phyloP scores from a whole-genome alignment of 2,888 invertebrate genomes.

The Parascotia fuliginaria region DNA sequence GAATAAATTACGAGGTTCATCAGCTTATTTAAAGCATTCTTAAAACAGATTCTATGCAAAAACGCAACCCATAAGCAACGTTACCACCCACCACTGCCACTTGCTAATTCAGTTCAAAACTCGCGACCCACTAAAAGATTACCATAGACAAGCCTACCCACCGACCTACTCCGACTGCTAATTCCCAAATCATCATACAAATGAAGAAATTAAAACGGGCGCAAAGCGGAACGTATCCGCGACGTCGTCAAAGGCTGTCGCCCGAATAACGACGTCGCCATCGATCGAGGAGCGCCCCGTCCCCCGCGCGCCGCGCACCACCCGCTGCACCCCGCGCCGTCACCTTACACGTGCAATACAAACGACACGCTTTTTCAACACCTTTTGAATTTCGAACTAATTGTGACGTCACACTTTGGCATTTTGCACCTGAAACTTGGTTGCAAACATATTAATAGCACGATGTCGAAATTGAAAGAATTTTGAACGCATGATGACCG shows the following conservation, averaged over 20 bases:
- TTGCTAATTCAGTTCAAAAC: constrained; percentile 7
- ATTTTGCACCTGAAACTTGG: neutral
- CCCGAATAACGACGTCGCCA: constrained; percentile 85
- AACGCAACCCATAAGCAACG: neutral
- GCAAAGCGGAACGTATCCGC: constrained; percentile 58
- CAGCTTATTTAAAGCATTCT: neutral
- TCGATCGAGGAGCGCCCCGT: constrained; percentile 73
- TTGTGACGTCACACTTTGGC: constrained; percentile 32
- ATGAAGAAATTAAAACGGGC: constrained; percentile 43
- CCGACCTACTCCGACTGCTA: constrained; percentile 34
- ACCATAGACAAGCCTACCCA: constrained; percentile 20
- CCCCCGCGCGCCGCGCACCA: constrained; percentile 39
- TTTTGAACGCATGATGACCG: no score
- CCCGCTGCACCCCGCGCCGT: constrained; percentile 43
- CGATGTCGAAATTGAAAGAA: no score
- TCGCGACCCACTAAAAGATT: constrained; percentile 6
- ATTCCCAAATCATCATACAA: constrained; percentile 46
- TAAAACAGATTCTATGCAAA: neutral
- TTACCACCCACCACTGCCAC: neutral
- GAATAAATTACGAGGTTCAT: neutral
- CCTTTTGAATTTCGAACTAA: constrained; percentile 43
- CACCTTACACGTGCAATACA: constrained; percentile 51
- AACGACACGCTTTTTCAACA: constrained; percentile 45
- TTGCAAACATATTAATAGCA: no score
- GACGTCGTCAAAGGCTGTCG: constrained; percentile 85